Percentiles rank a stretch among this genome's conserved stretches.
phyloP scores from a whole-genome alignment of 2,888 invertebrate genomes.

The Blastobasis adustella region DNA sequence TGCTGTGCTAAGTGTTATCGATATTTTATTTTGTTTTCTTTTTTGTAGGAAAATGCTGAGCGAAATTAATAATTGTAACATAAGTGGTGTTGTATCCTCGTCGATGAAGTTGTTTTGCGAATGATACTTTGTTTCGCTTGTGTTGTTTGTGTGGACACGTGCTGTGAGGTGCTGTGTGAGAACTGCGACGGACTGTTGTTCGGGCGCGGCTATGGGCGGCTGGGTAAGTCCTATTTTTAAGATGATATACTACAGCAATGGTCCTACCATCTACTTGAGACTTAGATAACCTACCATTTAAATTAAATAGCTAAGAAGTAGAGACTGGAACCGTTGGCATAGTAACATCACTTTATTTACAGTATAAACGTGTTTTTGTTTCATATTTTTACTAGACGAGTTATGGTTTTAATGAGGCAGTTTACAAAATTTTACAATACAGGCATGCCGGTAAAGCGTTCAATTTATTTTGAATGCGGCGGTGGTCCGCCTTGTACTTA shows the following conservation, averaged over 20 bases:
- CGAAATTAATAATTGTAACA: slow-evolving; percentile 62
- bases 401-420: too few relatives aligned
- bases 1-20: slow-evolving; percentile 56
- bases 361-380: too few relatives aligned
- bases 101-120: slow-evolving; percentile 73
- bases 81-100: slow-evolving; percentile 71
- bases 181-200: slow-evolving; percentile 32
- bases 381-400: too few relatives aligned
- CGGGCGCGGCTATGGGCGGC: slow-evolving; percentile 26
- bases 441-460: too few relatives aligned
- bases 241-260: too few relatives aligned
- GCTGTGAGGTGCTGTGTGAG: slow-evolving; percentile 57
- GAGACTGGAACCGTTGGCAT: too few relatives aligned
- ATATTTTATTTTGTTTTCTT: slow-evolving; percentile 60
- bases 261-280: too few relatives aligned
- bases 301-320: too few relatives aligned
- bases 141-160: slow-evolving; percentile 64
- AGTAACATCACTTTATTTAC: too few relatives aligned
- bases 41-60: slow-evolving; percentile 73
- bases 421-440: too few relatives aligned
- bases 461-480: slow-evolving; percentile 1
- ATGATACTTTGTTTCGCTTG: slow-evolving; percentile 68
- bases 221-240: slow-evolving; percentile 30
- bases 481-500: background rate
- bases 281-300: too few relatives aligned